Conservation (phyloP, 2,888 invertebrate species). For the Hofmannophila pseudospretella region DNA sequence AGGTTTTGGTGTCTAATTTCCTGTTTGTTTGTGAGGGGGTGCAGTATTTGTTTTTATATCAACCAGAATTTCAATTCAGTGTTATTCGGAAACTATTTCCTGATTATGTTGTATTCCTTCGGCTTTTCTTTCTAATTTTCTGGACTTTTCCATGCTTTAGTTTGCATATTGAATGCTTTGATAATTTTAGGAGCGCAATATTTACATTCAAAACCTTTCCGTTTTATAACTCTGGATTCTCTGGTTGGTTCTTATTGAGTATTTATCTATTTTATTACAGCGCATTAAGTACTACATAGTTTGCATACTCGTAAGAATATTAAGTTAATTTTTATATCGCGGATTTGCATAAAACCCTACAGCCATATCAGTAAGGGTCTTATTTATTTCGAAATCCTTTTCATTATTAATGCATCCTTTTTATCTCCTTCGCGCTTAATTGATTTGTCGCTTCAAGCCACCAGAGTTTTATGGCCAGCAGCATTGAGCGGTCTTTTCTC, state of each 20-base stretch:
- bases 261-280: conserved; percentile 7
- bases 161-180: no score
- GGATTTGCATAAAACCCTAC: conserved; percentile 36
- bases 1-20: conserved; percentile 60
- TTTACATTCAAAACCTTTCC: no score
- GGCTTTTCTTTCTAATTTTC: no score
- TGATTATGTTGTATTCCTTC: no score
- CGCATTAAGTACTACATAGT: conserved; percentile 10
- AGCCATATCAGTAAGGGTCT: conserved; percentile 25
- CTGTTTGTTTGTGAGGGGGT: conserved; percentile 54
- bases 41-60: conserved; percentile 40
- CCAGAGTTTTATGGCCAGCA: conserved; percentile 13
- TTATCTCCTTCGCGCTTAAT: conserved; percentile 63
- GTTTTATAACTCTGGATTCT: no score
- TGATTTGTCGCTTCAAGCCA: conserved; percentile 69
- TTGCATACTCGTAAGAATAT: neutral
- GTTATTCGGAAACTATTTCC: neutral
- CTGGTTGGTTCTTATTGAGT: no score
- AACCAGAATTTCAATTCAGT: neutral
- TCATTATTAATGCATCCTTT: conserved; percentile 65
- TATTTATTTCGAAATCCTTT: conserved; percentile 42
- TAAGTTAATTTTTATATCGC: conserved; percentile 10
- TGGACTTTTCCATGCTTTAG: no score
- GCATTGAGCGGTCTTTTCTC: conserved; percentile 1
- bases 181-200: no score